Conservation (phyloP, 2,888 invertebrate genomes). For the Marronus borbonicus region DNA sequence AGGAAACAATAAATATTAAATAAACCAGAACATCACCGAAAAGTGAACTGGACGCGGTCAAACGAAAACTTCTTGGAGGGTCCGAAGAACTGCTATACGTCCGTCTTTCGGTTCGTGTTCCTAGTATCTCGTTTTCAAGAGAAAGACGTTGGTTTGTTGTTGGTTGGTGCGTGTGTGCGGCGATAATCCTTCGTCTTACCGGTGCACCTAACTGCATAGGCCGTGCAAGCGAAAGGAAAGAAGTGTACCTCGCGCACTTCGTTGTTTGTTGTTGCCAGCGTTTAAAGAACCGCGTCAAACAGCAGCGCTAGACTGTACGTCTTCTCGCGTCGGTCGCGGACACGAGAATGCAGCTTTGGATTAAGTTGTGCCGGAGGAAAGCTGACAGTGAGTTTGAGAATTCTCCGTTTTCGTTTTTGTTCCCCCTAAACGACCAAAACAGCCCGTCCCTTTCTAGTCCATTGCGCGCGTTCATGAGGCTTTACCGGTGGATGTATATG, state of each 20-base stretch:
- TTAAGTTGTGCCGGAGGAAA: slow-evolving; percentile 69
- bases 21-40: slow-evolving; percentile 35
- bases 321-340: slow-evolving; percentile 59
- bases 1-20: slow-evolving; percentile 38
- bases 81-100: slow-evolving; percentile 25
- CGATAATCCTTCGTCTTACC: not conserved
- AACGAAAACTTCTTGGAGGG: slow-evolving; percentile 44
- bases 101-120: slow-evolving; percentile 1
- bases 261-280: not conserved
- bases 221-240: not conserved
- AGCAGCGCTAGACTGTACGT: slow-evolving; percentile 52
- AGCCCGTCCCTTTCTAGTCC: slow-evolving; percentile 46
- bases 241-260: not conserved
- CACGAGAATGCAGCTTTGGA: slow-evolving; percentile 64
- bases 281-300: slow-evolving; percentile 2
- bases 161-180: slow-evolving; percentile 2
- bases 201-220: not conserved
- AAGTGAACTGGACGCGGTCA: slow-evolving; percentile 29
- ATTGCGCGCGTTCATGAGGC: slow-evolving; percentile 30
- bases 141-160: not conserved
- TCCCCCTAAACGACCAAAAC: slow-evolving; percentile 43
- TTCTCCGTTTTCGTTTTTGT: slow-evolving; percentile 52
- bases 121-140: slow-evolving; percentile 26
- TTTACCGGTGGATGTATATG: slow-evolving; percentile 48
- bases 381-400: slow-evolving; percentile 63